Evolutionary conservation across 1,140 invertebrate genomes (phyloP), one percentile per base, ranked within the genome.

Genomic region (Chironomus tepperi): DNA sequence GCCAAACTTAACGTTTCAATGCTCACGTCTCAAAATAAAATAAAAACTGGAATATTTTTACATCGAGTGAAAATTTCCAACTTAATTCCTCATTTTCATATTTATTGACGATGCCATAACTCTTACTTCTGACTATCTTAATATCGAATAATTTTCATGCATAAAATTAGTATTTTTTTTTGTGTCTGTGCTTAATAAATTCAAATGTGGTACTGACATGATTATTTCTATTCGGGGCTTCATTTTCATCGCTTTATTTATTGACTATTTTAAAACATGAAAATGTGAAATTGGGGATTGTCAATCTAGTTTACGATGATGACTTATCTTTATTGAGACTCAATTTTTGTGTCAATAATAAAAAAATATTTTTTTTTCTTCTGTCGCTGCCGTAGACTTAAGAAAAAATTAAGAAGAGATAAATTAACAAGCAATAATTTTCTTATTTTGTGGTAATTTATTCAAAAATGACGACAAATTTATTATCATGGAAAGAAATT

Each of bases 221-320:
- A 57, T n/a, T 57, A 57, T 57, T 57, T 57, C 12, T 57, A n/a
- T 57, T n/a, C n/a, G 47, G 5, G 15, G 15, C 15, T 57, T 57
- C 47, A n/a, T 57, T 57, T 57, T 57, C 47, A n/a, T 57, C 47
- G 5, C 47, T n/a, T 15, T 1, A 57, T 12, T 57, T 57, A 47
- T 34, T 34, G 24, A 34, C 24, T 34, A 34, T 34, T 34, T 5
- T 34, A 34, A 34, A 34, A 34, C 24, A 34, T 34, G 24, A 34
- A 34, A 34, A 34, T 34, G 24, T 34, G 24, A 34, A 34, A 34
- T 57, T 57, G 12, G 12, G 47, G 47, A 57, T 57, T 57, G 47
- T 57, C 47, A 57, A 57, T 57, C 47, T 57, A 57, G 47, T 57
- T 57, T 57, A 57, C 47, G 47, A 57, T 57, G 12, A n/a, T 57